These are phyloP conservation scores for Leptopilina syphax DNA, from an alignment of 2,888 invertebrate genomes.

Conservation along the genomic window DNA sequence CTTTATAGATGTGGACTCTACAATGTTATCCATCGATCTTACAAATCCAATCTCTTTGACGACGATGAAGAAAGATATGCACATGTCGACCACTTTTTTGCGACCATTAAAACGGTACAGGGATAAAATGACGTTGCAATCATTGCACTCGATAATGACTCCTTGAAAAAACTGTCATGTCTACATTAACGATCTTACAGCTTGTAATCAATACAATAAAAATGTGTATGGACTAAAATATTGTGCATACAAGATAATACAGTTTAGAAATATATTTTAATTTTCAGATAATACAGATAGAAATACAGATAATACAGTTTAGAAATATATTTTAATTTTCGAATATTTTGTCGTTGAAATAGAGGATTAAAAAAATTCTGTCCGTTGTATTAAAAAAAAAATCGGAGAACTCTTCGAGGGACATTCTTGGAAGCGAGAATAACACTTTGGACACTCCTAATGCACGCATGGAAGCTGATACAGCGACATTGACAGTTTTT, in stretches of 20 bases:
- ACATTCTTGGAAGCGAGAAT: constrained; percentile 32
- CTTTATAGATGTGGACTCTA: constrained; percentile 29
- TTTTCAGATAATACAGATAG: background rate
- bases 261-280: too few species aligned
- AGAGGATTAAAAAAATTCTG: constrained; percentile 8
- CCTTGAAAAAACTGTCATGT: constrained; percentile 8
- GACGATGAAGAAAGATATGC: constrained; percentile 35
- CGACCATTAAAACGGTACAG: constrained; percentile 30
- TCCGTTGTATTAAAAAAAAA: constrained; percentile 10
- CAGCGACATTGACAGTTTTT: constrained; percentile 66
- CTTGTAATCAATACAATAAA: constrained; percentile 11
- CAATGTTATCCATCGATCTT: constrained; percentile 40
- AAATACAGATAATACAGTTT: too few species aligned
- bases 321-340: background rate
- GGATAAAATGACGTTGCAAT: constrained; percentile 22
- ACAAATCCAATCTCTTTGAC: constrained; percentile 29
- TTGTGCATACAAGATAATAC: too few species aligned
- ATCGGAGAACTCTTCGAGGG: constrained; percentile 27
- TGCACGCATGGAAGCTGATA: constrained; percentile 67
- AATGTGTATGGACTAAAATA: too few species aligned
- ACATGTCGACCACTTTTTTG: constrained; percentile 25
- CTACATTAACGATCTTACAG: background rate
- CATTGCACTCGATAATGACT: background rate
- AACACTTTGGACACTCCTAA: constrained; percentile 46
- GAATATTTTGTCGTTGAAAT: too few species aligned